These are phyloP conservation scores for Nysson spinosus DNA, from an alignment of 2,888 invertebrate species.

Conservation along the genomic window DNA sequence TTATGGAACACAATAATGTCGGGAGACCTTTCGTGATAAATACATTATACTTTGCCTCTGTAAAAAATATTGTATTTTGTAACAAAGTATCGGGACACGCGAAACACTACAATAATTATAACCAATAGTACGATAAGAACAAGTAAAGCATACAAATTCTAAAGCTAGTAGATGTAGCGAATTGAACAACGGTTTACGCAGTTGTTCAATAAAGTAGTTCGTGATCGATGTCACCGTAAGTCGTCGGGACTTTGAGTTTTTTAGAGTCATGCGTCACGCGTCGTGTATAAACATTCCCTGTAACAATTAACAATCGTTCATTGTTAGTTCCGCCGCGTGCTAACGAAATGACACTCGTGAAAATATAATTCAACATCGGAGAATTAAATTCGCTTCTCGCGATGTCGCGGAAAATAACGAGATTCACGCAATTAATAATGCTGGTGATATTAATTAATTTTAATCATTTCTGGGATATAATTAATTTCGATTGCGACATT, in stretches of 20 bases:
- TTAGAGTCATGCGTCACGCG: conserved; percentile 5
- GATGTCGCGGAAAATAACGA: not conserved
- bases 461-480: too few species aligned
- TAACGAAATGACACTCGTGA: conserved; percentile 29
- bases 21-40: conserved; percentile 22
- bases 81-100: conserved; percentile 43
- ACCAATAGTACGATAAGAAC: conserved; percentile 66
- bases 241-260: conserved; percentile 47
- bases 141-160: conserved; percentile 77
- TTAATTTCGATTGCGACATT: too few species aligned
- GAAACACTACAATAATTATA: conserved; percentile 56
- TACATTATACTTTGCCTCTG: conserved; percentile 30
- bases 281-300: conserved; percentile 30
- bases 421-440: not conserved
- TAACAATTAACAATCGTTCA: conserved; percentile 27
- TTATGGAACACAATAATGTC: not conserved
- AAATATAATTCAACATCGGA: conserved; percentile 39
- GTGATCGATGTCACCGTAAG: conserved; percentile 71
- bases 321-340: conserved; percentile 28
- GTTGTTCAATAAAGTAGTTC: conserved; percentile 72
- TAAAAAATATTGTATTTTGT: conserved; percentile 54
- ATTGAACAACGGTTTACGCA: conserved; percentile 65
- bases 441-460: not conserved
- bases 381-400: conserved; percentile 16
- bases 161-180: conserved; percentile 75